Evolutionary conservation across 2,113 vertebrate species (phyloP).

Genomic region (Pungitius pungitius): DNA sequence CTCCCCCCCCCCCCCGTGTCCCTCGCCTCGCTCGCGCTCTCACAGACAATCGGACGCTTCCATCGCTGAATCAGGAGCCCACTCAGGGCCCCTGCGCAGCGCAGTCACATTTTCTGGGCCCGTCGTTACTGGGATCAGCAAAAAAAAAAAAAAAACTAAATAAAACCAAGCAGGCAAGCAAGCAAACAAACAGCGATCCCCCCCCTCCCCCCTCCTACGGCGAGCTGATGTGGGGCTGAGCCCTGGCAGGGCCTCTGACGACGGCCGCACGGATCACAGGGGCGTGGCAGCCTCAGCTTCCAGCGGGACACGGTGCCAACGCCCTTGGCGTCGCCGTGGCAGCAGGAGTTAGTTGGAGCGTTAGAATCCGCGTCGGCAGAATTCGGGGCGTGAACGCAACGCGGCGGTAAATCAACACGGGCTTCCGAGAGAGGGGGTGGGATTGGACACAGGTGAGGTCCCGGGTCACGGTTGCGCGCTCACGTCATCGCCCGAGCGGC

Average conservation of each 20-base stretch:
- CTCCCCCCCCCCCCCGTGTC: no score
- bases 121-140: conserved; percentile 74
- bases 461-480: conserved; percentile 41
- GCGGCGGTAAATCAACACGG: conserved; percentile 34
- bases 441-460: conserved; percentile 36
- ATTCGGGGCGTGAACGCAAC: conserved; percentile 2
- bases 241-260: conserved; percentile 72
- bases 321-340: no score
- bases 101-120: conserved; percentile 68
- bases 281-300: conserved; percentile 48
- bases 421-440: conserved; percentile 53
- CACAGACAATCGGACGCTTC: conserved; percentile 49
- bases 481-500: not conserved
- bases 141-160: conserved; percentile 43
- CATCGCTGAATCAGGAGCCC: conserved; percentile 72
- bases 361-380: conserved; percentile 17
- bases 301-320: no score
- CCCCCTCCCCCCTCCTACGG: conserved; percentile 49
- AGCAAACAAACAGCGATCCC: conserved; percentile 63
- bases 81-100: conserved; percentile 49
- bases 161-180: conserved; percentile 69
- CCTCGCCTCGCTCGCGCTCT: conserved; percentile 36
- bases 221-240: conserved; percentile 60
- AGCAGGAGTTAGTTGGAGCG: no score
- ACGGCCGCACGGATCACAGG: conserved; percentile 76